Base-by-base conservation (phyloP, 2,888 invertebrate species). In the Saturnia pavonia region DNA sequence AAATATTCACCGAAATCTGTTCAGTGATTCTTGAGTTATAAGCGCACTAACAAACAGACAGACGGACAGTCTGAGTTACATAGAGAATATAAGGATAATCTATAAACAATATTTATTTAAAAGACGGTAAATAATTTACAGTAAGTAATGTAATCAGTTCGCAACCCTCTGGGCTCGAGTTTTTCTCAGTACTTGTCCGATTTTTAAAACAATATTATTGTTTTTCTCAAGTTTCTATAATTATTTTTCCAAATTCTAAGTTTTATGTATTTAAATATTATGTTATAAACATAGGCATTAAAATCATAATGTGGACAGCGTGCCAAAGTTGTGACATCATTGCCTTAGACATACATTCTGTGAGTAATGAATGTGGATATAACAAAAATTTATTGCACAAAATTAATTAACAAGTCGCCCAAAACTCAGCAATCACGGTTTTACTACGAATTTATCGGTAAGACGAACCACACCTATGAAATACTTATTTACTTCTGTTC, bases 311-410 rank as follows among this genome's bases (percentile, higher is more conserved):
- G 74, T 66, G 73, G 69, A 68, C 73, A 75, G 71, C 63, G 73
- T 78, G 74, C 71, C 74, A 73, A 78, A 75, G 72, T 69, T 63
- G 71, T 69, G 69, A 60, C 69, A 73, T 74, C 70, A 76, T 78
- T 76, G 74, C 73, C 72, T 76, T 80, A 76, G 72, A 71, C 75
- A 73, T 74, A 73, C 78, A 75, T 75, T 74, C 74, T 73, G 74
- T 75, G 65, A 74, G 71, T 75, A 76, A 73, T 78, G 74, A 76
- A 73, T 78, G 74, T 68, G 74, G 68, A 72, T 74, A 75, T 72
- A 74, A 78, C 75, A 70, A 69, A 42, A 70, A 70, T 70, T 67
- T 42, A 72, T 75, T 76, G 69, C 72, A 68, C 68, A 74, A 79
- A 60, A 54, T 48, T 77, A 77, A 79, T 76, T 74, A 78, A 77